A percentile compares a stretch with the other conserved stretches of the same genome.
phyloP scores from a whole-genome alignment of 2,888 invertebrate species.

The Alloplasta piceator region DNA sequence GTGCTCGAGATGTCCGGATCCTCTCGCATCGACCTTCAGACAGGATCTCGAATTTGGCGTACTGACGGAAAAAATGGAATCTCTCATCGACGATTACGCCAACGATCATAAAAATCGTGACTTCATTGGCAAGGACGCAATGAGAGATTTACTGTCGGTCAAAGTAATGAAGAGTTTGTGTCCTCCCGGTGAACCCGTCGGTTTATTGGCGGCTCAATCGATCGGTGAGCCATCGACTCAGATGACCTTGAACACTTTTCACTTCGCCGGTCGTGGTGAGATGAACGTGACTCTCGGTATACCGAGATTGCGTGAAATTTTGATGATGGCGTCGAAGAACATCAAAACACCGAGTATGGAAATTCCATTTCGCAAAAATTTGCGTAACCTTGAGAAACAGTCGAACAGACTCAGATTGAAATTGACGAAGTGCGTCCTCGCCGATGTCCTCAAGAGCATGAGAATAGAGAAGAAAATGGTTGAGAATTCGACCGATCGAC shows the following conservation, averaged over 20 bases:
- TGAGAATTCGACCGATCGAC: conserved; percentile 83
- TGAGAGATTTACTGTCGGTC: conserved; percentile 89
- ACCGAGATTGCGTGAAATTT: conserved; percentile 97
- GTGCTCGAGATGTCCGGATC: conserved; percentile 88
- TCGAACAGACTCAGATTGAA: conserved; percentile 89
- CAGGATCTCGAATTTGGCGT: conserved; percentile 92
- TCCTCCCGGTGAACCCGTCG: conserved; percentile 98
- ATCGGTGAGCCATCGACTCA: conserved; percentile 99
- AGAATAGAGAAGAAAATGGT: conserved; percentile 86
- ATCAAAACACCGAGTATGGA: conserved; percentile 99
- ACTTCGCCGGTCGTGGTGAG: conserved; percentile 99
- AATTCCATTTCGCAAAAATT: conserved; percentile 89
- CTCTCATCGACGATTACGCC: conserved; percentile 87
- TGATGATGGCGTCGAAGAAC: conserved; percentile 97
- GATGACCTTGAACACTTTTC: conserved; percentile 99
- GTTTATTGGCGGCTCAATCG: conserved; percentile 97
- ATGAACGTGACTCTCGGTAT: conserved; percentile 99
- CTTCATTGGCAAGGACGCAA: conserved; percentile 78
- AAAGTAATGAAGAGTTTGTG: conserved; percentile 92
- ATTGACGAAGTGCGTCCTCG: conserved; percentile 91
- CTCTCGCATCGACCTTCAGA: conserved; percentile 88
- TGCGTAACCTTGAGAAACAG: conserved; percentile 84
- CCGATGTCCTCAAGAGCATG: conserved; percentile 91
- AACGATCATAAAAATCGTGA: conserved; percentile 68
- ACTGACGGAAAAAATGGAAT: conserved; percentile 92